Base-by-base conservation (phyloP, 2,797 vertebrate genomes). In the Sebastes oblongus region DNA sequence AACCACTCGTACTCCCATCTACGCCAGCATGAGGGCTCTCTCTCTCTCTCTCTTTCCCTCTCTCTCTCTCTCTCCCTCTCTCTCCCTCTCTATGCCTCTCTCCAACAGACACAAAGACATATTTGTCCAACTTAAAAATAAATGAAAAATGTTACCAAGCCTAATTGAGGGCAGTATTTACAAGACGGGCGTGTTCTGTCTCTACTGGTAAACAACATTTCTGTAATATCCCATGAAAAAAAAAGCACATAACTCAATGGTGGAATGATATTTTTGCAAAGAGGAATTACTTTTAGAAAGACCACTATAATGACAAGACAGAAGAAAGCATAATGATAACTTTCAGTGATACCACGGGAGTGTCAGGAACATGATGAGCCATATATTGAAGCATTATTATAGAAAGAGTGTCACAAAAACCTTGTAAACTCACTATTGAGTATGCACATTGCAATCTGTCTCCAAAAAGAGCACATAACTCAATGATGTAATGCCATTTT, bases 1-100 rank as follows among this genome's bases (percentile, higher is more conserved):
- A 81, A 71, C 55, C 75, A 50, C 61, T 71, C 5, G 0, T 0
- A 71, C 59, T 82, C 85, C 80, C 79, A 66, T 56, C 68, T 22
- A 52, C 22, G 27, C 9, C 36, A 74, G 10, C 36, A 27, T 14
- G 11, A 46, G 36, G 12, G 36, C 13, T 8, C 39, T 14, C 42
- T 75, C 42, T 14, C 42, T 75, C 42, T 7, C 20, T 16, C n/a
- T 2, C 20, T 16, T 12, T 2, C 24, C 18, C 59, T 56, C 46
- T 22, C 50, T 56, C 34, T 22, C 46, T 39, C 36, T 39, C 13
- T 39, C 34, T 2, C 4, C 13, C 2, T 54, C n/a, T 58, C 39
- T 24, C 39, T 27, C 58, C 16, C 22, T 8, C 20, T 16, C n/a
- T 2, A 50, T 64, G 2, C 2, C 2, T 54, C 30, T 58, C 39